Base-by-base conservation (phyloP, 2,797 vertebrate species). In the Loris lydekkerianus region DNA sequence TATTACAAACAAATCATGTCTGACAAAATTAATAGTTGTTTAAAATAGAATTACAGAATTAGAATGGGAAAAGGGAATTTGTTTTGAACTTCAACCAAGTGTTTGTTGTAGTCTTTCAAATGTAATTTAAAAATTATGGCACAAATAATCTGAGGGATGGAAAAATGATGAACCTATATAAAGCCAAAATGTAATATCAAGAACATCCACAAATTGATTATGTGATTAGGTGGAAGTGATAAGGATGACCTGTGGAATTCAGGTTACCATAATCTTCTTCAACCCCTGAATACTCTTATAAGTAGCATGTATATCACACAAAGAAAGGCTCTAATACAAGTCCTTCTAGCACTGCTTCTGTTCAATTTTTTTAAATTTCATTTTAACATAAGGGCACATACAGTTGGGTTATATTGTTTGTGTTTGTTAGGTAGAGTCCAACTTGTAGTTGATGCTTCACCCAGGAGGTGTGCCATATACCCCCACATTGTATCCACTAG, bases 21-120 rank as follows among this genome's bases (percentile, higher is more conserved):
- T 96, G 83, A 75, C 60, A 96, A 97, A 89, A 93, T 95, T 95
- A 95, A 89, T 96, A 70, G 78, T 43, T 94, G 43, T 89, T 96
- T 93, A 95, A 96, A 97, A 94, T 95, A 95, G 73, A 95, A 89
- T 43, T 93, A 23, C 78, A 96, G 65, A 86, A 93, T 93, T 97
- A 95, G 85, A 53, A 77, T 85, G 43, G 15, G 56, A 87, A 96
- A 93, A 77, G 25, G 37, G 73, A 92, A 78, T 96, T 13, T 34
- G 73, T 49, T 76, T 90, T 83, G 78, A 96, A 78, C 40, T 49
- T 95, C 23, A 81, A 77, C 31, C 56, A 92, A 96, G 75, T 82
- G 25, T 90, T 97, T 90, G 2, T 78, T 95, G 69, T 95, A 75
- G 75, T 21, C 93, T 97, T 92, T 83, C 18, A 91, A 91, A 94